These are phyloP conservation scores for Choristoneura rosaceana DNA, from an alignment of 2,888 invertebrate genomes.

Conservation along the genomic window DNA sequence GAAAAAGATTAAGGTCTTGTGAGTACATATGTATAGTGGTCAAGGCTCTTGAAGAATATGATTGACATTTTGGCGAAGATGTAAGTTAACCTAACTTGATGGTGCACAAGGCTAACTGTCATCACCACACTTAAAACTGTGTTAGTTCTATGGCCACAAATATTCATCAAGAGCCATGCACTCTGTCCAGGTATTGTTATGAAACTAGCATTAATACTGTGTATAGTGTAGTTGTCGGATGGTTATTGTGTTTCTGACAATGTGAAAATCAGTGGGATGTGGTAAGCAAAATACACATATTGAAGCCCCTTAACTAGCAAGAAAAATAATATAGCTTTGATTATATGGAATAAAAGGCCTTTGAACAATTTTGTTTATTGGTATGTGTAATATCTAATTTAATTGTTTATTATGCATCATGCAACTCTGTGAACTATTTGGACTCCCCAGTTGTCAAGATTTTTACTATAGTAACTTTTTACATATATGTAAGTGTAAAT, in stretches of 20 bases:
- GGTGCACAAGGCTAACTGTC: too few relatives aligned
- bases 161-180: background rate
- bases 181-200: background rate
- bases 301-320: background rate
- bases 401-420: background rate
- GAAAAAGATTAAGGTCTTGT: too few relatives aligned
- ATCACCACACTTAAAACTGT: background rate
- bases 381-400: too few relatives aligned
- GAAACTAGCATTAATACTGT: background rate
- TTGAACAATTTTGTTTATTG: background rate
- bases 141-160: too few relatives aligned
- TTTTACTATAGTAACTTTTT: constrained; percentile 9
- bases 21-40: background rate
- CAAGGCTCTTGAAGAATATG: background rate
- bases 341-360: background rate
- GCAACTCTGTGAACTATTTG: background rate
- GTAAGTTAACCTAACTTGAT: too few relatives aligned
- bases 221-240: background rate
- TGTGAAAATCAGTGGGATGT: background rate
- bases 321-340: too few relatives aligned
- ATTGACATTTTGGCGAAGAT: background rate
- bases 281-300: background rate
- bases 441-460: constrained; percentile 7
- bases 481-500: constrained; percentile 28
- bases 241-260: background rate